A percentile compares a stretch with the other conserved stretches of the same genome.
phyloP scores from a whole-genome alignment of 2,113 vertebrate genomes.

The Python bivittatus region DNA sequence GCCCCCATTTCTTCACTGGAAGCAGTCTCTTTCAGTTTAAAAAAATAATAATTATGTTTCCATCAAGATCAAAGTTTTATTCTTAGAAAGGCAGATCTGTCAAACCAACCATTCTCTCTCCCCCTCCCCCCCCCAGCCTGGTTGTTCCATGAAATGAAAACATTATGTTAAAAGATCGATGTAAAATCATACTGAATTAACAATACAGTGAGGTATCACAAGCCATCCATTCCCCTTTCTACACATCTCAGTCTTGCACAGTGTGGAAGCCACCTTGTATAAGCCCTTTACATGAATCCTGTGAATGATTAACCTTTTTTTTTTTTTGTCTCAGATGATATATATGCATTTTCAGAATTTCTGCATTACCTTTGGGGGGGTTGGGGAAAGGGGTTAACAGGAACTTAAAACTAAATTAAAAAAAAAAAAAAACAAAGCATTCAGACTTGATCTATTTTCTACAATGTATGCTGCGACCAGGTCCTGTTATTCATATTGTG shows the following conservation, averaged over 20 bases:
- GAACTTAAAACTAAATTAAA: slow-evolving; percentile 58
- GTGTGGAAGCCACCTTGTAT: slow-evolving; percentile 14
- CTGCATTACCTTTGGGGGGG: slow-evolving; percentile 27
- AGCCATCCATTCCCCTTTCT: slow-evolving; percentile 22
- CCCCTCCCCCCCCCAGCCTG: not conserved
- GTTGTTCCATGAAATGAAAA: not conserved
- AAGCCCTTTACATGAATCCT: slow-evolving; percentile 10
- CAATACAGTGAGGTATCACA: slow-evolving; percentile 5
- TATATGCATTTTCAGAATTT: slow-evolving; percentile 35
- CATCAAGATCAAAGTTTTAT: accelerated
- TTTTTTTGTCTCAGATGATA: slow-evolving; percentile 32
- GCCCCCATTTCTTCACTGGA: not conserved
- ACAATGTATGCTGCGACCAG: slow-evolving; percentile 83
- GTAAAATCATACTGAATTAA: not conserved
- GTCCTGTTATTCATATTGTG: slow-evolving; percentile 86
- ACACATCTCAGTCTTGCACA: slow-evolving; percentile 2
- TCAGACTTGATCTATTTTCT: slow-evolving; percentile 85
- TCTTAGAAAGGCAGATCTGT: accelerated
- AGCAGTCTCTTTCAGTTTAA: not conserved
- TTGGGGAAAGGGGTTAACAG: not conserved
- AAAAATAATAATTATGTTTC: not conserved
- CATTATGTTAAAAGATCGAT: not conserved
- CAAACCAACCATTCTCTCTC: not conserved
- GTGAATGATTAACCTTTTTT: slow-evolving; percentile 11
- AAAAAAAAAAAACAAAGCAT: slow-evolving; percentile 63